phyloP scores from a whole-genome alignment of 2,113 vertebrate genomes.

The Peromyscus maniculatus region DNA sequence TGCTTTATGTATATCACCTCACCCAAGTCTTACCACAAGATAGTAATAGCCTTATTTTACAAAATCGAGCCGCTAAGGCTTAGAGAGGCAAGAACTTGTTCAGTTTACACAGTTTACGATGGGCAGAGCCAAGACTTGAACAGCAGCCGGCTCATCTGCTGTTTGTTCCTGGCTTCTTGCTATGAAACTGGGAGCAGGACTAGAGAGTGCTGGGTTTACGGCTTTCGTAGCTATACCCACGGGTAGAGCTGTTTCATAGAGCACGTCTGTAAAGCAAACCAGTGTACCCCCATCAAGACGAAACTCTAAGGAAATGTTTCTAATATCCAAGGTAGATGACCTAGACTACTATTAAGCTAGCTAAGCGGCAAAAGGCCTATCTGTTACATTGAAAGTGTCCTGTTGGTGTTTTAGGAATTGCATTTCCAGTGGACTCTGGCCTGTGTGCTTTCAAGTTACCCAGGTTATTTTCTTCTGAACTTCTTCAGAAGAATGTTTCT shows the following conservation, averaged over 20 bases:
- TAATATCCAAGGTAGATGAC: neutral
- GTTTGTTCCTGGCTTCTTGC: neutral
- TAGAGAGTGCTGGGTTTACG: neutral
- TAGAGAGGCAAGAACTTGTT: neutral
- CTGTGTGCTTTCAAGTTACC: neutral
- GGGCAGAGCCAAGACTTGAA: neutral
- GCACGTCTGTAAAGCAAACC: neutral
- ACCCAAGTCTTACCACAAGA: neutral
- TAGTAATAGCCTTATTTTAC: neutral
- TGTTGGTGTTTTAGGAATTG: neutral
- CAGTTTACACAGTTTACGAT: neutral
- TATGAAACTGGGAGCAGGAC: neutral
- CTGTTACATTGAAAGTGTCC: neutral
- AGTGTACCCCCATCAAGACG: neutral
- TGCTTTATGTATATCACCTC: neutral
- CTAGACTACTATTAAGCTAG: neutral
- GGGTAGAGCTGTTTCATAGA: neutral
- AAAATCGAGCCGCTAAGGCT: neutral
- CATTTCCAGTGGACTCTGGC: neutral
- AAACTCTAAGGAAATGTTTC: neutral
- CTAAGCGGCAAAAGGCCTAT: neutral
- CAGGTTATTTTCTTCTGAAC: conserved; percentile 23
- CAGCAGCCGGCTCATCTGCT: neutral
- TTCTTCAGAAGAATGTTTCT: neutral
- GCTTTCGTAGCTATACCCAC: neutral